Base-by-base conservation (phyloP, 2,797 vertebrate genomes). In the Ambastaia sidthimunki region DNA sequence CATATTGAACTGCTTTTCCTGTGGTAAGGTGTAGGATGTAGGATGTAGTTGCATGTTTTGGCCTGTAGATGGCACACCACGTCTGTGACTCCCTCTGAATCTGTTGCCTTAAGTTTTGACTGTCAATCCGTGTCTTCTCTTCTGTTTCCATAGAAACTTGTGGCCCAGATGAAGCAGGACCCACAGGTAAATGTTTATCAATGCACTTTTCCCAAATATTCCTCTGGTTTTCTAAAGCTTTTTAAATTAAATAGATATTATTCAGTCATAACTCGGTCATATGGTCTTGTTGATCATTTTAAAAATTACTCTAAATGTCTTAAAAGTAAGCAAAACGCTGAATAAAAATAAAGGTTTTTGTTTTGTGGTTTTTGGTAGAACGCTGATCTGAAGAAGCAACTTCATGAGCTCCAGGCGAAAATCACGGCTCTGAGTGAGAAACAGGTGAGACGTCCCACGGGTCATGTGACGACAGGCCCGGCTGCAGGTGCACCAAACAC, bases 121-220 rank as follows among this genome's bases (percentile, higher is more conserved):
- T 60, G 25, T 69, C 7, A 41, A 41, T 9, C 41, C 59, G n/a
- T 76, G 19, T 60, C 34, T 78, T 70, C 25, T 57, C 55, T 28
- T 69, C 89, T 82, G 88, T 85, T 85, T 16, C 86, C 85, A 76
- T 86, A 99, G 98, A 99, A 99, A 98, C 90, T 99, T 92, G 97
- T 99, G 88, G 96, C 98, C 88, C 97, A 99, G 91, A 99, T 99
- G 98, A 99, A 99, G 91, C 98, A 99, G 92, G 97, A 99, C 91
- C 97, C 98, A 76, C 97, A 99, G 97, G 98, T 99, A 96, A 95
- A 82, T 85, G 65, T 78, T 44, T n/a, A 11, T 18, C 18, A 44
- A 28, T 31, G 11, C 44, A 3, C 6, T 7, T 37, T 37, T 37
- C 34, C 34, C 2, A 31, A 31, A 12, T 23, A 5, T 23, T 65